Evolutionary conservation across 2,113 vertebrate species (phyloP).

Genomic region (Lampris incognitus): DNA sequence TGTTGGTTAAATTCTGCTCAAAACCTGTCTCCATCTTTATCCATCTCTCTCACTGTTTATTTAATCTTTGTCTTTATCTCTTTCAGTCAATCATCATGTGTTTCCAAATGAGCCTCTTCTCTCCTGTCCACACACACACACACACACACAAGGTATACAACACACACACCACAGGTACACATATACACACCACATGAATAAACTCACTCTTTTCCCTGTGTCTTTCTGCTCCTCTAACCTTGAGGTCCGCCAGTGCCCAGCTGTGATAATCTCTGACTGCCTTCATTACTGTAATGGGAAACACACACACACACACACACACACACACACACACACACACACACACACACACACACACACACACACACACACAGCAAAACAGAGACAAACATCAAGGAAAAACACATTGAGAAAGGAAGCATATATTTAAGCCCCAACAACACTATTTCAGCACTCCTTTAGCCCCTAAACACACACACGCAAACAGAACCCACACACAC

Average conservation of each 20-base stretch:
- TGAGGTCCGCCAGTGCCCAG: conserved; percentile 73
- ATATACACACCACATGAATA: conserved; percentile 24
- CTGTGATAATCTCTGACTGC: conserved; percentile 81
- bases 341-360: conserved; percentile 49
- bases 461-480: background rate
- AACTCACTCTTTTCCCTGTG: conserved; percentile 48
- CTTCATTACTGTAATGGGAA: conserved; percentile 77
- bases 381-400: conserved; percentile 70
- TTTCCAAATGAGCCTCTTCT: conserved; percentile 28
- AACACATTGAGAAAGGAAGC: conserved; percentile 28
- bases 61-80: background rate
- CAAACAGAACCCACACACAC: conserved; percentile 3
- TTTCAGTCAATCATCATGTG: conserved; percentile 39
- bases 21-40: background rate
- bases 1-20: background rate
- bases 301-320: conserved; percentile 52
- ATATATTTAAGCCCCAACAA: conserved; percentile 36
- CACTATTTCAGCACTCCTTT: background rate
- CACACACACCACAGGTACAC: conserved; percentile 17
- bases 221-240: conserved; percentile 80
- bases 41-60: background rate
- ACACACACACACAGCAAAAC: conserved; percentile 29
- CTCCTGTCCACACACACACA: conserved; percentile 24
- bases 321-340: conserved; percentile 46
- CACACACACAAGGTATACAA: conserved; percentile 28